These are phyloP conservation scores for Prolemur simus DNA, from an alignment of 2,113 vertebrate genomes.

Conservation along the genomic window DNA sequence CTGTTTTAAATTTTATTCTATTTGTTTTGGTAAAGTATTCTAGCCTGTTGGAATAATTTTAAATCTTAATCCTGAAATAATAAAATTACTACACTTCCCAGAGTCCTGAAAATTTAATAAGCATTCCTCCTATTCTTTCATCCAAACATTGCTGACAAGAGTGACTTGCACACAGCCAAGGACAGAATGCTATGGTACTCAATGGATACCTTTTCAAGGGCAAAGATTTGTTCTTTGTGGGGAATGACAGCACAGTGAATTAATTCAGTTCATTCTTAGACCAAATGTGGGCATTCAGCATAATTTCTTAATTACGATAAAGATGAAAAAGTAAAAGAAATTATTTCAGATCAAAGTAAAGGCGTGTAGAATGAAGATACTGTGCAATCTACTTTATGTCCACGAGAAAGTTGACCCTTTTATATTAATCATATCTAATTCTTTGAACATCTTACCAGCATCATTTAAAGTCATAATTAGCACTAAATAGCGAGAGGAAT, in stretches of 20 bases:
- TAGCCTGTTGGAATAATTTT: constrained; percentile 2
- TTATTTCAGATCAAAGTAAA: constrained; percentile 59
- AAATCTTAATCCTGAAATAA: constrained; percentile 1
- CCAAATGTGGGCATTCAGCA: constrained; percentile 57
- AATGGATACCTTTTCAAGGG: constrained; percentile 34
- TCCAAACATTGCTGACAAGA: neutral
- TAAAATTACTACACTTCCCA: neutral
- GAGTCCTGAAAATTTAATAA: neutral
- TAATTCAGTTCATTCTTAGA: constrained; percentile 45
- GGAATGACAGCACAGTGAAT: constrained; percentile 33
- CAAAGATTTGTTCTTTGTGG: constrained; percentile 44
- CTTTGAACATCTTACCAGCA: constrained; percentile 46
- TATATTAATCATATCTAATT: constrained; percentile 63
- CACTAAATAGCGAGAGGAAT: constrained; percentile 23
- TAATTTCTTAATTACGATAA: constrained; percentile 65
- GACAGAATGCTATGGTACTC: neutral
- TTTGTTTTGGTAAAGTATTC: neutral
- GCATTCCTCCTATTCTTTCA: neutral
- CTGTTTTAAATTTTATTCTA: constrained; percentile 15
- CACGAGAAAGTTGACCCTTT: neutral
- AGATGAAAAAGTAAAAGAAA: constrained; percentile 48
- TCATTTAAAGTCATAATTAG: constrained; percentile 63
- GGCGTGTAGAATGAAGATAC: neutral
- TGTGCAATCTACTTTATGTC: neutral
- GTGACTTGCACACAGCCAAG: neutral